Base-by-base conservation (phyloP, 2,797 vertebrate species). In the Alauda arvensis region DNA sequence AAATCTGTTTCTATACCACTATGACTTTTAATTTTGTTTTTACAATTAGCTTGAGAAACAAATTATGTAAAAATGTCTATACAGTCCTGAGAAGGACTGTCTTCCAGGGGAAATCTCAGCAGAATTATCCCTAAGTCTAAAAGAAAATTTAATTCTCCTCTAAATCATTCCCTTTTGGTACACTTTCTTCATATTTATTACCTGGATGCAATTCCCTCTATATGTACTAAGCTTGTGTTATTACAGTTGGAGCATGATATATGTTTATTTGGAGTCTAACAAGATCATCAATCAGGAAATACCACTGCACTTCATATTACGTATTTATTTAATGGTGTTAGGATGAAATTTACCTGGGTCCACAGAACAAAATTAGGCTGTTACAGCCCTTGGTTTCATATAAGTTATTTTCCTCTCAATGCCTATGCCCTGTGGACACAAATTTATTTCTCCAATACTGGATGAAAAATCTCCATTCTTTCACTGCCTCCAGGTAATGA, bases 291-390 rank as follows among this genome's bases (percentile, higher is more conserved):
- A 91, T 90, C 94, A 92, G 77, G 55, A 92, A 81, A 88, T 88
- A 85, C 61, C 37, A 55, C 8, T 61, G 60, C 57, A 70, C 52
- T 90, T 93, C 66, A 87, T 70, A 95, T 83, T 93, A 92, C 13
- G 24, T 75, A 91, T 94, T 94, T 93, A 92, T 92, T 95, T 94
- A 94, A 94, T 92, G 87, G 77, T 63, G 82, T 81, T 88, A 93
- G 79, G 75, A 85, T 77, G 87, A 91, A 87, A 93, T 95, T 89
- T 93, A 93, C 74, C 88, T 70, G 87, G 67, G 77, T 89, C 46
- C 67, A 90, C 74, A 94, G 90, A 90, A 90, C 49, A 89, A 90
- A 88, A 92, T 91, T 28, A 94, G 92, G 67, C 77, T 83, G 60
- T 87, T 90, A 74, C 34, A 89, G 91, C 49, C 65, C 49, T 78